These are phyloP conservation scores for Syncerus caffer DNA, from an alignment of 2,797 vertebrate species.

Conservation along the genomic window DNA sequence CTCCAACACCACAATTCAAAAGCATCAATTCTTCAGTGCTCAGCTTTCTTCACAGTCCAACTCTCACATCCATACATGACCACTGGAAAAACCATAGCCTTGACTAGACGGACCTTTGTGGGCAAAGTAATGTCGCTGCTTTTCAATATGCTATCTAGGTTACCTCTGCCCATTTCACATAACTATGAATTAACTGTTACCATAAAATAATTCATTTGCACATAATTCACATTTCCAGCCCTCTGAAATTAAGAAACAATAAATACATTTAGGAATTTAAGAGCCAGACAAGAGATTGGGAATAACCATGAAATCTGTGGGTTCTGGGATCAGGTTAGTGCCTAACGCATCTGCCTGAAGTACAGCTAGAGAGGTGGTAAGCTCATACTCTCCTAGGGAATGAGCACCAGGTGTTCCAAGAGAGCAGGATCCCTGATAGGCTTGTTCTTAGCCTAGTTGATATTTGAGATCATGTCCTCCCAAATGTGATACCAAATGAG, in stretches of 20 bases:
- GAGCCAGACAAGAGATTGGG: background rate
- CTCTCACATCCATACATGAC: too few species aligned
- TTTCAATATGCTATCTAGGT: too few species aligned
- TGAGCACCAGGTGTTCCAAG: background rate
- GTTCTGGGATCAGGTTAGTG: background rate
- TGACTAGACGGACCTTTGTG: too few species aligned
- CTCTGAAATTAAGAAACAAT: background rate
- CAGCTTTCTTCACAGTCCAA: too few species aligned
- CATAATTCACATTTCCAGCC: background rate
- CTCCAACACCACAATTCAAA: too few species aligned
- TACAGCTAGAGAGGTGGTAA: background rate
- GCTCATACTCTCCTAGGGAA: background rate
- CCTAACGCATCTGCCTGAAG: background rate
- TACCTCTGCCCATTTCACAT: background rate
- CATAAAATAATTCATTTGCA: background rate
- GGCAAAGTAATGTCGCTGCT: too few species aligned
- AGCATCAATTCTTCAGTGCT: accelerated
- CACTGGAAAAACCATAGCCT: too few species aligned
- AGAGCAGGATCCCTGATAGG: background rate
- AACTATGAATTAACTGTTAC: background rate
- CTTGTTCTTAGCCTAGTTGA: background rate
- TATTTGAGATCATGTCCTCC: background rate
- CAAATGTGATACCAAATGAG: background rate
- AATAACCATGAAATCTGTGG: background rate
- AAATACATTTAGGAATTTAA: background rate